Percentiles rank a stretch among this genome's conserved stretches.
Conservation (phyloP, 2,113 vertebrate genomes). For the Microcebus murinus region DNA sequence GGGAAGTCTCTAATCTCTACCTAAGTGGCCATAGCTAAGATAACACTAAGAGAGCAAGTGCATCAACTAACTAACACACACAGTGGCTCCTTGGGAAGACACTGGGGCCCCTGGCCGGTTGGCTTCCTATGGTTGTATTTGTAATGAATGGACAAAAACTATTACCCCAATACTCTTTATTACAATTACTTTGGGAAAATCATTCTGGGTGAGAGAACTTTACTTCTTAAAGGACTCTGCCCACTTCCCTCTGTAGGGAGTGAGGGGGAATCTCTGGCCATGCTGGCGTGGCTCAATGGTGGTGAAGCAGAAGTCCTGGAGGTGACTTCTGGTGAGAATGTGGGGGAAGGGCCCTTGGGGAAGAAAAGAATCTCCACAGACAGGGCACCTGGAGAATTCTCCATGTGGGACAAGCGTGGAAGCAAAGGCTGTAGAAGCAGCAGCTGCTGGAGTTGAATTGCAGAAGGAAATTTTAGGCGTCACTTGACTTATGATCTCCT, state of each 20-base stretch:
- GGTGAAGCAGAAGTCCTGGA: not conserved
- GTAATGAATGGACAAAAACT: not conserved
- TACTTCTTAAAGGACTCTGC: not conserved
- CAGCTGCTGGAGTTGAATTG: not conserved
- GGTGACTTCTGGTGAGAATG: not conserved
- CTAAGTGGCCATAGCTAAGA: not conserved
- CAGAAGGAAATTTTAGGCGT: not conserved
- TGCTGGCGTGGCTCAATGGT: not conserved
- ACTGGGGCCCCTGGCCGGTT: not conserved
- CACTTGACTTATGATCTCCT: not conserved
- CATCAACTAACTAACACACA: not conserved
- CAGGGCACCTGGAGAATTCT: not conserved
- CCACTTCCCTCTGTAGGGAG: not conserved
- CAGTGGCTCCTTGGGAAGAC: not conserved
- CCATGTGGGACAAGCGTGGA: not conserved
- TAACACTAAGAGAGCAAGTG: too few species aligned
- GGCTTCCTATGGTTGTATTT: not conserved
- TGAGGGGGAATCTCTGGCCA: not conserved
- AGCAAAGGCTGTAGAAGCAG: not conserved
- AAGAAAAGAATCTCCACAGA: not conserved
- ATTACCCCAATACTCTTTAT: not conserved
- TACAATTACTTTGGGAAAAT: not conserved
- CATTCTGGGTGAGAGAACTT: not conserved
- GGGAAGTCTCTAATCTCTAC: not conserved
- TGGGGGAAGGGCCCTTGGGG: not conserved